Conservation (phyloP, 2,797 vertebrate species). For the Coccyzus lansbergi region DNA sequence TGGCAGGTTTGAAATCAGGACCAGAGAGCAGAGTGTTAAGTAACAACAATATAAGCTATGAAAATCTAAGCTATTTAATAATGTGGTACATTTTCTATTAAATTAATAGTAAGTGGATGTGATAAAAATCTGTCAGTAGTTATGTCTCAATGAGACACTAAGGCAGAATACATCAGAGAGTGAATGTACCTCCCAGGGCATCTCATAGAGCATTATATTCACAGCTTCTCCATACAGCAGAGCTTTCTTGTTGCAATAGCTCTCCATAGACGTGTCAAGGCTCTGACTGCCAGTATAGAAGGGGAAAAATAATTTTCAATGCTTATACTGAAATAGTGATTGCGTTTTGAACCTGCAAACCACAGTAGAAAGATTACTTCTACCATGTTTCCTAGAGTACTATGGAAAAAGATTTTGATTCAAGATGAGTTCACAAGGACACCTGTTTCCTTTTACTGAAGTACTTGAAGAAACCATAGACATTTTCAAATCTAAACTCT, state of each 20-base stretch:
- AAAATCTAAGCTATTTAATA: background rate
- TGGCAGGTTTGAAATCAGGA: background rate
- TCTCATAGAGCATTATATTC: background rate
- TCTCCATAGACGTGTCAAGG: background rate
- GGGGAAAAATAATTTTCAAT: background rate
- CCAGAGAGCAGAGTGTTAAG: background rate
- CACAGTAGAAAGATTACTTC: background rate
- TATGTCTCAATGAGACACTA: background rate
- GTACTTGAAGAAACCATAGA: background rate
- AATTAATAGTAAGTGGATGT: background rate
- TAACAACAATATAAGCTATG: background rate
- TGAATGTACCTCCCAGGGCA: background rate
- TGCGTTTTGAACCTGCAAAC: background rate
- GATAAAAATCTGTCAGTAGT: background rate
- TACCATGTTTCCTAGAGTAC: background rate
- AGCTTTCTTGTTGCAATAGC: background rate
- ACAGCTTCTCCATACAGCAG: background rate
- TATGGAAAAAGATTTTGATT: background rate
- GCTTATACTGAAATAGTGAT: background rate
- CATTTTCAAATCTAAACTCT: background rate
- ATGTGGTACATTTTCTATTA: background rate
- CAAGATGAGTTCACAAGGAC: background rate
- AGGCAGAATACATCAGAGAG: background rate
- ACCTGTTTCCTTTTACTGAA: background rate
- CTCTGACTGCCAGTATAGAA: background rate